Evolutionary conservation across 2,113 vertebrate genomes (phyloP), one percentile per base, ranked within the genome.

Genomic region (Aythya baeri): DNA sequence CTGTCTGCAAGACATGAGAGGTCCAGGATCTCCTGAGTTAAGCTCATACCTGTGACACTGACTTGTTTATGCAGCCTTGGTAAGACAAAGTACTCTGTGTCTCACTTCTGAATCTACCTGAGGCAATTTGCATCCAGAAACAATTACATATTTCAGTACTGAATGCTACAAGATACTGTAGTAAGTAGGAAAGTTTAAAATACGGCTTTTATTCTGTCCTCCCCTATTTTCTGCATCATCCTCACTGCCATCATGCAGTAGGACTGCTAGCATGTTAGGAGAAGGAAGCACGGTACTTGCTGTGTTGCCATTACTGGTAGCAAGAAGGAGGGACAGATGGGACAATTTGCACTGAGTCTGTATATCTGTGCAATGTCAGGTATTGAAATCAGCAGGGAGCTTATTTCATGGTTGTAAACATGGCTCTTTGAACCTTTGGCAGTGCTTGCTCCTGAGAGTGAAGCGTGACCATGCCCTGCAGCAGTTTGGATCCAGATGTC

Each of bases 291-390:
- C 0, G 0, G 25, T 55, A 57, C 29, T 54, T 70, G 31, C 23
- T 46, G 23, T 36, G n/a, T 57, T 79, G 63, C 31, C 61, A 41
- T 27, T 62, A 38, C 31, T 70, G 36, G 29, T 8, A 94, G 17
- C 36, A 55, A 80, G 38, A 13, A 94, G 41, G 27, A 92, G 72
- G 63, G 85, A 95, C 71, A 97, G 91, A 90, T 86, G 79, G 93
- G 78, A 81, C 52, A 75, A 86, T 80, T 85, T 71, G 50, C 27
- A 63, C 32, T 46, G 72, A 41, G n/a, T 91, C 79, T 85, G 44
- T 32, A 7, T 58, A 32, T 76, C n/a, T 62, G 12, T 73, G n/a
- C 74, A 80, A 74, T 52, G 55, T 86, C 87, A 94, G 68, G 73
- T 71, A 77, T 21, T 90, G 83, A 88, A 94, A 83, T 77, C 89